Conservation (phyloP, 2,797 vertebrate species). For the Hoplostethus atlanticus region DNA sequence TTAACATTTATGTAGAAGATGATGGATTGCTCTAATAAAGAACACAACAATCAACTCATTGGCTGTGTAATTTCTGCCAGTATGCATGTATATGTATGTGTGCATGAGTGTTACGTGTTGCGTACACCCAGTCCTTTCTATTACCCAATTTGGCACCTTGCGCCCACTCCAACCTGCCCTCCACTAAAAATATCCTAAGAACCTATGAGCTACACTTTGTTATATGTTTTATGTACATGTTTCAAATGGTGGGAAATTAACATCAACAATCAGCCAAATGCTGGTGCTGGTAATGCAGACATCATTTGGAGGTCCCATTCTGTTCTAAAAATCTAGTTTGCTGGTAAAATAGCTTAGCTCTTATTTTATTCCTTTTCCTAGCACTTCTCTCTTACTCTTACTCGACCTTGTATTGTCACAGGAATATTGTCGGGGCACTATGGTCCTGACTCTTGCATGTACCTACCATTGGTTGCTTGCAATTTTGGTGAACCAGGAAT, state of each 20-base stretch:
- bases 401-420: background rate
- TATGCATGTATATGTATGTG: background rate
- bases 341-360: background rate
- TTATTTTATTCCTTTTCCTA: constrained; percentile 26
- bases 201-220: too few species aligned
- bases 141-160: background rate
- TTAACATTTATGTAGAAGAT: constrained; percentile 7
- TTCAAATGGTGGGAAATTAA: too few species aligned
- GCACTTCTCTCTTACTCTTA: background rate
- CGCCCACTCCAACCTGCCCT: too few species aligned
- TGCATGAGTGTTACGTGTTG: constrained; percentile 6
- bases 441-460: background rate
- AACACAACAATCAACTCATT: background rate
- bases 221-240: too few species aligned
- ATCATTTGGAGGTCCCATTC: too few species aligned
- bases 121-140: too few species aligned
- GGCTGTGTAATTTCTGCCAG: background rate
- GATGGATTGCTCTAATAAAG: constrained; percentile 14
- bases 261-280: too few species aligned
- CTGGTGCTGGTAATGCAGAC: too few species aligned
- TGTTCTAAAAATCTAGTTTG: constrained; percentile 5
- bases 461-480: background rate
- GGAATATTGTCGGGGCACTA: background rate
- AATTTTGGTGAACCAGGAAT: background rate
- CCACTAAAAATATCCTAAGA: too few species aligned